Evolutionary conservation across 2,113 vertebrate species (phyloP), one percentile per base, ranked within the genome.

Genomic region (Leptobrachium leishanense): DNA sequence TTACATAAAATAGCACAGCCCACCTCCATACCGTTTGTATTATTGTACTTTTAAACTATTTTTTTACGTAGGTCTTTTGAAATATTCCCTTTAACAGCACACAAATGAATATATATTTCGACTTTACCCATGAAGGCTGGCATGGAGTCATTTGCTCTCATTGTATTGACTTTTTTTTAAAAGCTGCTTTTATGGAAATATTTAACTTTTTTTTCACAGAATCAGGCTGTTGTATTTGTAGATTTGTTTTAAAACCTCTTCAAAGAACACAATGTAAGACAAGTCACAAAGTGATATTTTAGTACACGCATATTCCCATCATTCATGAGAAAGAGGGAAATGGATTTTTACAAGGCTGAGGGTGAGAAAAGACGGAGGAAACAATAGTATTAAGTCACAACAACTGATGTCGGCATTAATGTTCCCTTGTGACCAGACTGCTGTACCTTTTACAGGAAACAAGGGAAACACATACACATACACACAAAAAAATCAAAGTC

Each of bases 381-480:
- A 93, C 90, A 91, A 92, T 91, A 84, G 86, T 85, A 82, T 71
- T 92, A 90, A 93, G 84, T 91, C 91, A 92, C 62, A 68, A 63
- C 64, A 68, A 64, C 82, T 84, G 50, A 71, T 87, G 76, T 50
- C 82, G 78, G 62, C 67, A 44, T 70, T 84, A 86, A 81, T 82
- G 83, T 91, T 94, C 91, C 89, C 90, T 89, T 88, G 84, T 86
- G 86, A 88, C 74, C 75, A 86, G 57, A 82, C 78, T 77, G 15
- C 53, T 72, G 43, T 83, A 82, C 85, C 81, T 80, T 76, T 50
- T 80, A 77, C 85, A 82, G 84, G 87, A 86, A 86, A 79, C 81
- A 54, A 82, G 57, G 57, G 42, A 87, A 82, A 42, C 68, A 72
- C 75, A 31, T 31, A 31, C 20, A 31, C 20, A 31, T 31, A 31